Conservation (phyloP, 1,140 invertebrate genomes). For the Phenacoccus solenopsis region DNA sequence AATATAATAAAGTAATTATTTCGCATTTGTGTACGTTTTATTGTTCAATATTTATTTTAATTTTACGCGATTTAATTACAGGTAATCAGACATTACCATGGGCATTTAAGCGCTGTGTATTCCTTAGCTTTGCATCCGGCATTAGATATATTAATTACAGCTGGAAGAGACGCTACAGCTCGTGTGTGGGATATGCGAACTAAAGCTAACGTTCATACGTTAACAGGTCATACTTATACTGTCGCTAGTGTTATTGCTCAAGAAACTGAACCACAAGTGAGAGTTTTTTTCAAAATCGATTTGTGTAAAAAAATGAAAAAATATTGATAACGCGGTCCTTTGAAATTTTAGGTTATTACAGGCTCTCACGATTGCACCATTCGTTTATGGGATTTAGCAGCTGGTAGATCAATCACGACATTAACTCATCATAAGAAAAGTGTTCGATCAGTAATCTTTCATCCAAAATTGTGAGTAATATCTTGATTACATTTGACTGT, state of each 20-base stretch:
- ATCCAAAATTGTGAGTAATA: constrained; percentile 64
- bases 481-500: too few species aligned
- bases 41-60: not conserved
- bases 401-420: constrained; percentile 86
- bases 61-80: constrained; percentile 29
- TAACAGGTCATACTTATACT: constrained; percentile 95
- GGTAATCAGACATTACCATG: constrained; percentile 97
- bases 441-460: constrained; percentile 78
- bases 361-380: constrained; percentile 77
- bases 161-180: constrained; percentile 87
- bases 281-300: not conserved
- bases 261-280: constrained; percentile 80
- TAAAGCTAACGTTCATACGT: constrained; percentile 94
- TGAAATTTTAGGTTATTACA: constrained; percentile 46
- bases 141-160: constrained; percentile 88
- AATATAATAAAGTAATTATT: constrained; percentile 82
- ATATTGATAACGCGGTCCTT: not conserved
- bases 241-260: constrained; percentile 89
- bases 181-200: constrained; percentile 98
- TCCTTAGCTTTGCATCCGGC: constrained; percentile 86
- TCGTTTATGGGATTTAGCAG: constrained; percentile 91
- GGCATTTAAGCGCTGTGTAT: constrained; percentile 95
- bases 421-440: constrained; percentile 99
- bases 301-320: not conserved
- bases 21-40: not conserved